Evolutionary conservation across 1,140 invertebrate genomes (phyloP), one percentile per base, ranked within the genome.

Genomic region (Drosophila mayri): DNA sequence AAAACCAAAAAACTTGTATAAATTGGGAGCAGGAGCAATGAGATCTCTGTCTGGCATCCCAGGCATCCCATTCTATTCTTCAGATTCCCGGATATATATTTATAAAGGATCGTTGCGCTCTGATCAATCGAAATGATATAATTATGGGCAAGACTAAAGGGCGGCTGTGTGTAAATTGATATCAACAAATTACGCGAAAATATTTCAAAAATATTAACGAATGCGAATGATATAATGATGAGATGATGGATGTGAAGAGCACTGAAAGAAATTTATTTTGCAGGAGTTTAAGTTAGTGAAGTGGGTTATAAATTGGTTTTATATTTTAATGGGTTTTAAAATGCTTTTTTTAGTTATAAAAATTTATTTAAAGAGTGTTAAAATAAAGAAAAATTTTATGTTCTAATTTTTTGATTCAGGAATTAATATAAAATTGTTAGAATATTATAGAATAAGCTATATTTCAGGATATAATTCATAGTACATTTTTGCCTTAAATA

Each of bases 161-260:
- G 58, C 64, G 65, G 54, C 78, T 77, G 66, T 88, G 84, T 88
- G 85, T 90, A 90, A 90, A 90, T 90, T 90, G 85, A 90, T 90
- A 90, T 90, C 86, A 90, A 90, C 78, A 90, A 90, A 85, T 90
- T 90, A 90, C 85, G 85, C 85, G 81, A 90, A 90, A 90, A 90
- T 75, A 90, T 90, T 90, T 90, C 81, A 79, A 85, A 90, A 90
- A 90, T 90, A 90, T 90, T 90, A 90, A 90, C 85, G 85, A 88
- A 87, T 87, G 84, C 71, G 85, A 84, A 74, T 87, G 84, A 88
- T 87, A 88, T 87, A 87, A 87, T 87, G 84, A 87, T 87, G 84
- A 77, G 80, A 60, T 74, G 80, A 58, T 67, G 76, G 76, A 81
- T 79, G 71, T 30, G 20, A 6, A 16, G n/a, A 52, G 37, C 83